phyloP scores from a whole-genome alignment of 2,113 vertebrate species.

The Lepisosteus oculatus region DNA sequence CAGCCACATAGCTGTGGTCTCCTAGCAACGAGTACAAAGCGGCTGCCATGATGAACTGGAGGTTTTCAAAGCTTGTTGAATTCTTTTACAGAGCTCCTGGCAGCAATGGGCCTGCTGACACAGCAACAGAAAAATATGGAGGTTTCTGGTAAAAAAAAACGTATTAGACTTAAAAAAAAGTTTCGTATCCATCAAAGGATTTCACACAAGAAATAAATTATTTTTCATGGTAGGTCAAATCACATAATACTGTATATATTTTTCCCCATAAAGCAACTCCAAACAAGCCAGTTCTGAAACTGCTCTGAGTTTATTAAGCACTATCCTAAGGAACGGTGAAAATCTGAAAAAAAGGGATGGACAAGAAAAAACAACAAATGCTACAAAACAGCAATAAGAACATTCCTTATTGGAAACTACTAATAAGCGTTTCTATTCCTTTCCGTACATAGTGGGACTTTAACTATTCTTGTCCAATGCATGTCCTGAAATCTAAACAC shows the following conservation, averaged over 20 bases:
- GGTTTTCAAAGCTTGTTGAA: conserved; percentile 27
- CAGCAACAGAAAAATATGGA: conserved; percentile 32
- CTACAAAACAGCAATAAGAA: too few relatives aligned
- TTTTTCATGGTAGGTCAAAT: not conserved
- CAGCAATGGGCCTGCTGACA: conserved; percentile 59
- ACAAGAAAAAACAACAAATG: too few relatives aligned
- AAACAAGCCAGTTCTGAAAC: too few relatives aligned
- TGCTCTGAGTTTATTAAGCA: too few relatives aligned
- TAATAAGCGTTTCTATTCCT: too few relatives aligned
- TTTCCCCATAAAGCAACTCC: too few relatives aligned
- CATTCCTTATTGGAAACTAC: too few relatives aligned
- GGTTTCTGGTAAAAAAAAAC: not conserved
- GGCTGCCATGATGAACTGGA: conserved; percentile 36
- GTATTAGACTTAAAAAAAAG: not conserved
- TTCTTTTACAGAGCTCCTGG: conserved; percentile 34
- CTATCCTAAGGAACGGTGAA: too few relatives aligned
- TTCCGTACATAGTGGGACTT: too few relatives aligned
- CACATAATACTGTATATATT: not conserved
- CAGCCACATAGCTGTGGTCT: conserved; percentile 44
- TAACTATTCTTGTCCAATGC: too few relatives aligned
- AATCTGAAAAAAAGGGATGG: too few relatives aligned
- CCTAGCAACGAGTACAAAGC: conserved; percentile 62
- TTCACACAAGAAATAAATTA: not conserved
- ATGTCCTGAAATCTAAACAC: too few relatives aligned
- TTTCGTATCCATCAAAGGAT: conserved; percentile 1